Conservation (phyloP, 2,888 invertebrate genomes). For the Cantharis lateralis region DNA sequence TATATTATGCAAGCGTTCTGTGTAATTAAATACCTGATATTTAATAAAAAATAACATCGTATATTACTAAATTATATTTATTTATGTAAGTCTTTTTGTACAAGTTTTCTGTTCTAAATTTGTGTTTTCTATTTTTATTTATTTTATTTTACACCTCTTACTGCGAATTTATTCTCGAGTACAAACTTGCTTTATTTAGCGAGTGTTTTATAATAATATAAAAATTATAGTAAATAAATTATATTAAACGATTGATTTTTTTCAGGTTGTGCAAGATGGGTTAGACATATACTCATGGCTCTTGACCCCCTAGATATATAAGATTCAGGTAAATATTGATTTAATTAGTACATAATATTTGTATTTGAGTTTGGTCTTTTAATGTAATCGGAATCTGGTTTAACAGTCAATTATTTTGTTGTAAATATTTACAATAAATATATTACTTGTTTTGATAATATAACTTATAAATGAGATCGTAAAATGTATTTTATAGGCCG, state of each 20-base stretch:
- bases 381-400: neutral
- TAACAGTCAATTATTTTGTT: neutral
- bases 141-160: neutral
- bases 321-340: conserved; percentile 21
- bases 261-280: conserved; percentile 29
- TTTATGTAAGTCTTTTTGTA: neutral
- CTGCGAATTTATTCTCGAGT: neutral
- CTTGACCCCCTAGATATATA: conserved; percentile 24
- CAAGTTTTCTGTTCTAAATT: neutral
- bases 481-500: neutral
- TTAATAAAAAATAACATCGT: neutral
- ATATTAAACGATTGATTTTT: neutral
- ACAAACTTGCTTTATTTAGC: too few species aligned
- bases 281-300: conserved; percentile 19
- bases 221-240: too few species aligned
- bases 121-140: neutral
- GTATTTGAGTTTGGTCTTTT: neutral
- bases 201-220: too few species aligned
- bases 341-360: neutral
- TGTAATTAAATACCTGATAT: neutral
- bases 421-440: neutral
- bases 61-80: neutral
- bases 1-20: neutral
- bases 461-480: neutral
- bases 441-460: neutral